Percentiles rank a stretch among this genome's conserved stretches.
phyloP scores from a whole-genome alignment of 2,888 invertebrate species.

The Eupithecia pulchellata region DNA sequence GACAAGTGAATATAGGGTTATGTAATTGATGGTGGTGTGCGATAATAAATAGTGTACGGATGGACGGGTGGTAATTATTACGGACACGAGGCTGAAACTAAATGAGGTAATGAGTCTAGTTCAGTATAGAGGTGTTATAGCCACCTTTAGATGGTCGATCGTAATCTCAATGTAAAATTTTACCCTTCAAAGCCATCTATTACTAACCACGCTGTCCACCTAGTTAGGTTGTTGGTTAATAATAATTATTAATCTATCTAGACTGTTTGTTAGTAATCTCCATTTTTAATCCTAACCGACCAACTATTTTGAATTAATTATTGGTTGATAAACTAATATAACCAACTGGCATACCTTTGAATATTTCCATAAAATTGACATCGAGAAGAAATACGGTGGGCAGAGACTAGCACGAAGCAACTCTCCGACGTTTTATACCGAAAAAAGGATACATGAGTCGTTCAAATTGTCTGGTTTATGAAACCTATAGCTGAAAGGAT shows the following conservation, averaged over 20 bases:
- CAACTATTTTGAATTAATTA: no score
- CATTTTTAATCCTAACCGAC: no score
- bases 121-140: background rate
- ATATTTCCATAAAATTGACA: background rate
- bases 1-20: constrained; percentile 40
- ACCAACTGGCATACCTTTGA: no score
- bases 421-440: background rate
- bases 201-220: no score
- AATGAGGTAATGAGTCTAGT: constrained; percentile 6
- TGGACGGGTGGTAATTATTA: constrained; percentile 24
- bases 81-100: constrained; percentile 3
- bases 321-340: no score
- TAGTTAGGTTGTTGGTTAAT: no score
- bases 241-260: no score
- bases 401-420: background rate
- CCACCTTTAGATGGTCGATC: background rate
- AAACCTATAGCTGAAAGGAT: background rate
- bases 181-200: background rate
- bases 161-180: background rate
- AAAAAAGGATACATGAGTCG: no score
- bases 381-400: background rate
- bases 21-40: constrained; percentile 24
- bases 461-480: background rate
- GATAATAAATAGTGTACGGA: constrained; percentile 28
- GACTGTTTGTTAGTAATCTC: no score